phyloP scores from a whole-genome alignment of 1,140 invertebrate genomes.

The Drosophila sturtevanti region DNA sequence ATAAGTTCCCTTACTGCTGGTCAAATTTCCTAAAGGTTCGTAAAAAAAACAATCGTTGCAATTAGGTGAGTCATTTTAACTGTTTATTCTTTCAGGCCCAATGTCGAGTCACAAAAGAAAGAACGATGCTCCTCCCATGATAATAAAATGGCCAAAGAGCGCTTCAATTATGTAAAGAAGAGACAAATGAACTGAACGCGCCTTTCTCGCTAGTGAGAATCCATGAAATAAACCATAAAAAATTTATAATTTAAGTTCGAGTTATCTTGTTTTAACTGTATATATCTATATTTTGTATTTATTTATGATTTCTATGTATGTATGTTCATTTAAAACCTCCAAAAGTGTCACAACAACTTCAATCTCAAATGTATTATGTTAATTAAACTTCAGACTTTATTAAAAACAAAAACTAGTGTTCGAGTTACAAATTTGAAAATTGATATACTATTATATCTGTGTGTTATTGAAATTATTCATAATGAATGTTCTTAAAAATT shows the following conservation, averaged over 20 bases:
- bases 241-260: neutral
- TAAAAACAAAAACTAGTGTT: no score
- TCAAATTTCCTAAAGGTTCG: slow-evolving; percentile 55
- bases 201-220: slow-evolving; percentile 7
- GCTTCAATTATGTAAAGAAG: slow-evolving; percentile 47
- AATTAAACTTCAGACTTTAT: neutral
- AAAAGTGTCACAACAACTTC: neutral
- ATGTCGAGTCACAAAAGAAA: slow-evolving; percentile 43
- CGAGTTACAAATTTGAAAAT: neutral
- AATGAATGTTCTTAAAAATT: no score
- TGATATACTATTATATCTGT: no score
- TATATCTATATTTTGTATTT: slow-evolving; percentile 1
- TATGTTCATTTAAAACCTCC: neutral
- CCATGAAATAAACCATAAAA: slow-evolving; percentile 35
- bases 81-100: slow-evolving; percentile 33
- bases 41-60: neutral
- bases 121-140: slow-evolving; percentile 33
- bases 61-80: neutral
- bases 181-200: slow-evolving; percentile 32
- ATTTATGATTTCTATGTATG: neutral
- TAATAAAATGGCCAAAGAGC: slow-evolving; percentile 58
- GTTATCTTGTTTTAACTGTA: slow-evolving; percentile 15
- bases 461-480: no score
- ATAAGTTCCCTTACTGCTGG: slow-evolving; percentile 45
- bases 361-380: neutral